These are phyloP conservation scores for Poecile atricapillus DNA, from an alignment of 2,113 vertebrate genomes.

Conservation along the genomic window DNA sequence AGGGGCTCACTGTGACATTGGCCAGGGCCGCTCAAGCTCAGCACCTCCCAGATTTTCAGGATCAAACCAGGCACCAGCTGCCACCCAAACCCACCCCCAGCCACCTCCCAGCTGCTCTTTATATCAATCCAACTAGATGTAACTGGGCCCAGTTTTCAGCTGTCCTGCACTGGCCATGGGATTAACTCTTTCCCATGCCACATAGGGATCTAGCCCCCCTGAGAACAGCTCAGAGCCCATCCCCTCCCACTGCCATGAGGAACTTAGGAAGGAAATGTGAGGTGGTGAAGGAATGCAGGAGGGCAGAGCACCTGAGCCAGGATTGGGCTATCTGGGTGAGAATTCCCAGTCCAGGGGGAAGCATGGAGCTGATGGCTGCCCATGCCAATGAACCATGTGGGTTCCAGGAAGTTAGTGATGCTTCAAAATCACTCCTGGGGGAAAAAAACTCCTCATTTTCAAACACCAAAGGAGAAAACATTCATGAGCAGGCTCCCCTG, in stretches of 20 bases:
- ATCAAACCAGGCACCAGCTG: constrained; percentile 42
- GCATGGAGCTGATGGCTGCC: neutral
- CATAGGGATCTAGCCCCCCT: accelerated
- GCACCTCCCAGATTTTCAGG: neutral
- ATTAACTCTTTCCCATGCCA: constrained; percentile 1
- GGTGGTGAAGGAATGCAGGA: neutral
- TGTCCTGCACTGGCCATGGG: neutral
- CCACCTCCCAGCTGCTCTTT: constrained; percentile 27
- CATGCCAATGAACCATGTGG: neutral
- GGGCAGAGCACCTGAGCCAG: neutral
- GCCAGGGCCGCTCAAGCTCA: constrained; percentile 4
- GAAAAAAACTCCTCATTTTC: neutral
- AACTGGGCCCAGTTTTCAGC: constrained; percentile 43
- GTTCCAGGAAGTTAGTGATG: neutral
- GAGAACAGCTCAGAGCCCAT: neutral
- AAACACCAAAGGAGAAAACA: neutral
- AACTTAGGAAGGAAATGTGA: neutral
- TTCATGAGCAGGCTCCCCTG: accelerated
- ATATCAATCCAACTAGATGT: neutral
- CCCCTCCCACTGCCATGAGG: accelerated
- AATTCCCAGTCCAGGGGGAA: neutral
- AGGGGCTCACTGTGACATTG: accelerated
- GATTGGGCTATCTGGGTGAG: neutral
- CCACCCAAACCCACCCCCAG: neutral
- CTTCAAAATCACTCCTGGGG: neutral